Base-by-base conservation (phyloP, 2,888 invertebrate genomes). In the Coecobrya sp. region DNA sequence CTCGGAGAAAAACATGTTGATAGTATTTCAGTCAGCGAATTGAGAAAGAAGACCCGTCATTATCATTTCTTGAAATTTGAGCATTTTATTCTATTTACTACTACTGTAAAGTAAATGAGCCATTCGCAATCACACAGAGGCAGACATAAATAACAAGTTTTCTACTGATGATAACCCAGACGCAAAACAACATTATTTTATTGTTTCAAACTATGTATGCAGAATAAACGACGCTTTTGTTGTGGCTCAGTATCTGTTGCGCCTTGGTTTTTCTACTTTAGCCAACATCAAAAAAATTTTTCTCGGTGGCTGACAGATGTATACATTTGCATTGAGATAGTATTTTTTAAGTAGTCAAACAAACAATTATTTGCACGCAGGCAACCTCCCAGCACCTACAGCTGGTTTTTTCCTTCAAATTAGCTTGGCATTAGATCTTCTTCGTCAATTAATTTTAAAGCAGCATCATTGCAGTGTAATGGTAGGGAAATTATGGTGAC, bases 341-440 rank as follows among this genome's bases (percentile, higher is more conserved):
- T 45, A 42, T 27, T 42, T n/a, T 45, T 73, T 73, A 7, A 42
- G 11, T 73, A 73, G 19, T 42, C 73, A 73, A 42, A 45, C 45
- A 76, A 76, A 76, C 49, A 76, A 76, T 76, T 76, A 76, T 76
- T 76, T 76, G 76, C 76, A 76, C 76, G 76, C 22, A 76, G 45
- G 16, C 19, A 73, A 42, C 10, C 42, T n/a, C 36, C 16, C 42
- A 73, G 36, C 42, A 73, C 25, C 76, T 49, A 11, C 49, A 49
- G 27, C 76, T 22, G 10, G 10, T 42, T 73, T 45, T 42, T 27
- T n/a, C n/a, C 27, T 45, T 19, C 22, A 5, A 2, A 65, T 45
- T 16, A 45, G 19, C 8, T 36, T 1, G 19, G 45, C 13, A 65
- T 11, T 65, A 65, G 5, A 19, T 19, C 27, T 65, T 8, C 5